These are phyloP conservation scores for Rhinolophus ferrumequinum DNA, from an alignment of 2,113 vertebrate species.

Conservation along the genomic window DNA sequence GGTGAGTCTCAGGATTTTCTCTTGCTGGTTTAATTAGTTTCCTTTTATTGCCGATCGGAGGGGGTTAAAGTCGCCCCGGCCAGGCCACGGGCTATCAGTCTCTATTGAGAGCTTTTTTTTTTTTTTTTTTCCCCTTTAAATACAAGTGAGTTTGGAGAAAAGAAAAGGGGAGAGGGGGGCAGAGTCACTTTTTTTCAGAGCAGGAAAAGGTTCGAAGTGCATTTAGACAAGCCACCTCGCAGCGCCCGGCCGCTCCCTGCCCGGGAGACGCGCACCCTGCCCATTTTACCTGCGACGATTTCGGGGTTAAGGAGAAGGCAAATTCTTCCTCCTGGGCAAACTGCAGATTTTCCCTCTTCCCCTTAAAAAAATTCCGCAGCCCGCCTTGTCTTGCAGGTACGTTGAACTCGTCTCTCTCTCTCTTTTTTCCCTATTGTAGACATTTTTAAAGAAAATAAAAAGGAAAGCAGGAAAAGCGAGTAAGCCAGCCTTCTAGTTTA, in stretches of 20 bases:
- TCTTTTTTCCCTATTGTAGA: slow-evolving; percentile 58
- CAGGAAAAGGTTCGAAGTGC: slow-evolving; percentile 88
- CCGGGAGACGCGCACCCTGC: slow-evolving; percentile 83
- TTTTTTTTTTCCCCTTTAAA: slow-evolving; percentile 73
- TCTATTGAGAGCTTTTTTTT: slow-evolving; percentile 81
- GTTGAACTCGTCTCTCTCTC: slow-evolving; percentile 79
- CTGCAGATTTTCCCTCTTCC: slow-evolving; percentile 76
- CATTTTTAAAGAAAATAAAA: background rate
- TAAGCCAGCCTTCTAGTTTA: background rate
- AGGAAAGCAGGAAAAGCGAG: background rate
- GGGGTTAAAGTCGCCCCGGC: slow-evolving; percentile 93
- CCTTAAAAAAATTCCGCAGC: slow-evolving; percentile 82
- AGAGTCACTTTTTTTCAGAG: slow-evolving; percentile 86
- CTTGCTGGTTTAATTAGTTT: slow-evolving; percentile 99
- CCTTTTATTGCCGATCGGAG: slow-evolving; percentile 94
- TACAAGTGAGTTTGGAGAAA: slow-evolving; percentile 88
- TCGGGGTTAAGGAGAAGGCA: slow-evolving; percentile 70
- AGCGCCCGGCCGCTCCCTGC: slow-evolving; percentile 81
- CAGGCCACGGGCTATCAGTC: slow-evolving; percentile 92
- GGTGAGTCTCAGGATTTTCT: slow-evolving; percentile 98
- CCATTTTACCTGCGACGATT: slow-evolving; percentile 82
- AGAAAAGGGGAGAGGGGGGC: slow-evolving; percentile 85
- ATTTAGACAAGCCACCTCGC: slow-evolving; percentile 85
- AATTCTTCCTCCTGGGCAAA: slow-evolving; percentile 77
- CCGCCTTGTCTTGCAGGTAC: slow-evolving; percentile 86